Base-by-base conservation (phyloP, 2,888 invertebrate species). In the Drosophila melanocephala region DNA sequence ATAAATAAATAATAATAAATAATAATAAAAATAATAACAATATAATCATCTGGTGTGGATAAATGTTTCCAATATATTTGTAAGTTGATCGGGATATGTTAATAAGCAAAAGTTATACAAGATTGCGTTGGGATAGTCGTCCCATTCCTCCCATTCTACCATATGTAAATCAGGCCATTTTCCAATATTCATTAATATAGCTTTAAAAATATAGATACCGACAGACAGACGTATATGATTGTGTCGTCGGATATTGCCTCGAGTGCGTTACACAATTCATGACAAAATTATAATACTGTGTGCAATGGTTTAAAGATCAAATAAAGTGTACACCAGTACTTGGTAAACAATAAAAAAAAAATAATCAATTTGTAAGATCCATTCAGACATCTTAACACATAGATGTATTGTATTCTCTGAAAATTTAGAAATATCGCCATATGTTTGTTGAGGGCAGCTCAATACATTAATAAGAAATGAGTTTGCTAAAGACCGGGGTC, bases 31-130 rank as follows among this genome's bases (percentile, higher is more conserved):
- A 16, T 16, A 37, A 16, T 6, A 37, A 1, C 12, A 33, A 4
- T 12, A 39, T 39, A 9, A 19, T 4, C 9, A 39, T 19, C 19
- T 19, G 19, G 7, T 39, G 19, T 19, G 37, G 3, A 12, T 19
- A 19, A n/a, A n/a, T 42, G 4, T 42, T 4, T 1, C 2, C 10
- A 42, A 42, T 2, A 42, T n/a, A 4, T 5, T n/a, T n/a, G 0
- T 39, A n/a, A 42, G n/a, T n/a, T 10, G n/a, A 42, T 42, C 39
- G 9, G 1, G 19, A 39, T n/a, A n/a, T 10, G 9, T 4, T 9
- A n/a, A n/a, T 1, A 5, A 0, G n/a, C 42, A 5, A 42, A n/a
- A 10, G n/a, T 0, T 10, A 5, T n/a, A 2, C 2, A 10, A 10
- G 1, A 42, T 10, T 42, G n/a, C 2, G n/a, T 1, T 42, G 5